phyloP scores from a whole-genome alignment of 2,797 vertebrate species.

The Sparidentex hasta region DNA sequence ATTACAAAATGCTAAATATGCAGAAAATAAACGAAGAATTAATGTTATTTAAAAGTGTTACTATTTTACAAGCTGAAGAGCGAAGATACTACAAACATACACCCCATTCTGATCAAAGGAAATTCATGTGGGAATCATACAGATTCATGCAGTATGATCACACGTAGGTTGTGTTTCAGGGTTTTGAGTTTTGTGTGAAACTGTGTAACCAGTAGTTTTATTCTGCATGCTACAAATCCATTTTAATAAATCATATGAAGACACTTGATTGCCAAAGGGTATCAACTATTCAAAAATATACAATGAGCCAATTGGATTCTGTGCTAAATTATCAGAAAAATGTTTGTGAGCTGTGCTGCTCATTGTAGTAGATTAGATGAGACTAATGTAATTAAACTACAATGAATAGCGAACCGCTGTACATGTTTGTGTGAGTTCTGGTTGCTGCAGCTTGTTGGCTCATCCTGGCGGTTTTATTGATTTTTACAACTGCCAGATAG shows the following conservation, averaged over 20 bases:
- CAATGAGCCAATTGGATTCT: neutral
- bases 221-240: neutral
- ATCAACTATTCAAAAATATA: neutral
- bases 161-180: neutral
- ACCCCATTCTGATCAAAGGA: neutral
- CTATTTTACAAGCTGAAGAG: neutral
- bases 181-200: constrained; percentile 1
- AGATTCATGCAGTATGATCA: neutral
- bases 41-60: neutral
- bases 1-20: constrained; percentile 3
- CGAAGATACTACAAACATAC: neutral
- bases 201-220: neutral
- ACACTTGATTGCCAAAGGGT: neutral
- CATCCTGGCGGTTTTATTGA: constrained; percentile 54
- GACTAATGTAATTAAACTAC: constrained; percentile 15
- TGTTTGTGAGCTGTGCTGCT: constrained; percentile 3
- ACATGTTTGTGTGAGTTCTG: constrained; percentile 39
- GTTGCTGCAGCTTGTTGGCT: constrained; percentile 41
- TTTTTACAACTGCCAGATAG: constrained; percentile 62
- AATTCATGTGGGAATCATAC: neutral
- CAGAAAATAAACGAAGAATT: neutral
- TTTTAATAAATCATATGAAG: constrained; percentile 14
- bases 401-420: neutral
- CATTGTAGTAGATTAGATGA: constrained; percentile 11
- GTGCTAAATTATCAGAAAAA: constrained; percentile 16